Evolutionary conservation across 2,113 vertebrate genomes (phyloP).

Genomic region (Ciconia stormi): DNA sequence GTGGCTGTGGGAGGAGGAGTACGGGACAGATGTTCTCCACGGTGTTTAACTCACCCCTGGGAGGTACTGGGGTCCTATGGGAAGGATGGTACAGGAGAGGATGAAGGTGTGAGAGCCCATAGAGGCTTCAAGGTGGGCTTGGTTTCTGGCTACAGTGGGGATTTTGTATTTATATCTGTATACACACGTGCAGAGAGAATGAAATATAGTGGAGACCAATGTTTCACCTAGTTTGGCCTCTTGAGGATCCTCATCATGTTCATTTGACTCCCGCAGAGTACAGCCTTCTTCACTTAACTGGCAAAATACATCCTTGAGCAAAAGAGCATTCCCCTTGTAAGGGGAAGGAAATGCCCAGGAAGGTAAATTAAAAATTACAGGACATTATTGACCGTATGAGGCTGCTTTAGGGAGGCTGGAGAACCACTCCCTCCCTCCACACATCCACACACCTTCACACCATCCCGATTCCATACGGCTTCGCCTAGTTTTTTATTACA

Average conservation of each 20-base stretch:
- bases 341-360: not conserved
- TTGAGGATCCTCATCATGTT: not conserved
- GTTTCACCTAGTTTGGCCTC: not conserved
- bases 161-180: not conserved
- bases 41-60: not conserved
- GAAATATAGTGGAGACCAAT: not conserved
- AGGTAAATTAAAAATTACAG: not conserved
- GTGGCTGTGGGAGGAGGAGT: fast-evolving
- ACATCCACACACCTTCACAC: not conserved
- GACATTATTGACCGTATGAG: not conserved
- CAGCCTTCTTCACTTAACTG: not conserved
- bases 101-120: not conserved
- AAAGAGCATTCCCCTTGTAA: not conserved
- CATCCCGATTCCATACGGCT: not conserved
- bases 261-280: not conserved
- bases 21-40: not conserved
- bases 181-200: not conserved
- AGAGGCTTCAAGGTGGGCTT: not conserved
- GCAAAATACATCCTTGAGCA: not conserved
- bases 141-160: not conserved
- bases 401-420: not conserved
- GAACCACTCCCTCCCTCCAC: not conserved
- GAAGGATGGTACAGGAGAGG: not conserved
- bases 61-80: not conserved
- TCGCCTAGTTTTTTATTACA: not conserved